Evolutionary conservation across 2,888 invertebrate genomes (phyloP), one percentile per base, ranked within the genome.

Genomic region (Caenorhabditis afra): DNA sequence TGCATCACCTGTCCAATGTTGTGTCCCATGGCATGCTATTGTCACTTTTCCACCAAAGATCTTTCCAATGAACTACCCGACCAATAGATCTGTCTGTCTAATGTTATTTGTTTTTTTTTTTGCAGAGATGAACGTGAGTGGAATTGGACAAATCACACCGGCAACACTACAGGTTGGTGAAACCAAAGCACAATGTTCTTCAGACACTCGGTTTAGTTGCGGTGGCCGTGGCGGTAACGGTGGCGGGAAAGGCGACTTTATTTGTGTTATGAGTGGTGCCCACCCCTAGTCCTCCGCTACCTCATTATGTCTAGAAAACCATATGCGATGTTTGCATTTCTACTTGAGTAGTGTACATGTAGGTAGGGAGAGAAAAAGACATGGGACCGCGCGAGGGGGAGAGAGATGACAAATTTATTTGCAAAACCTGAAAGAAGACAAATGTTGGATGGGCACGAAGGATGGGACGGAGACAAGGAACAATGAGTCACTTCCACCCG

Each of bases 51-150:
- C 8, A 37, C 11, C 18, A 29, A 62, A 3, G n/a, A n/a, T n/a
- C n/a, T n/a, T n/a, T n/a, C n/a, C n/a, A n/a, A n/a, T n/a, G n/a
- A 29, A 29, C 29, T 29, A 29, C 29, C 29, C 3, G n/a, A n/a
- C n/a, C n/a, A n/a, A n/a, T n/a, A n/a, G n/a, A n/a, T 49, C 57
- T 66, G 66, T 53, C 50, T 47, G 23, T n/a, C 18, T 16, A 39
- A 50, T 29, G n/a, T 35, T n/a, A 47, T 41, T 29, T 49, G 39
- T 50, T 22, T 18, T 20, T 39, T 41, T 45, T 53, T 23, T 79
- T 79, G 44, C 73, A 79, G 79, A 73, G 29, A 79, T 79, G 79
- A 79, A 79, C 61, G 73, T 73, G 73, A 67, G 79, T 39, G n/a
- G n/a, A 73, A 68, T 37, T 58, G 64, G 22, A 53, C 57, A 14